A percentile compares a stretch with the other conserved stretches of the same genome.
phyloP scores from a whole-genome alignment of 2,113 vertebrate genomes.

The Sisor rabdophorus region DNA sequence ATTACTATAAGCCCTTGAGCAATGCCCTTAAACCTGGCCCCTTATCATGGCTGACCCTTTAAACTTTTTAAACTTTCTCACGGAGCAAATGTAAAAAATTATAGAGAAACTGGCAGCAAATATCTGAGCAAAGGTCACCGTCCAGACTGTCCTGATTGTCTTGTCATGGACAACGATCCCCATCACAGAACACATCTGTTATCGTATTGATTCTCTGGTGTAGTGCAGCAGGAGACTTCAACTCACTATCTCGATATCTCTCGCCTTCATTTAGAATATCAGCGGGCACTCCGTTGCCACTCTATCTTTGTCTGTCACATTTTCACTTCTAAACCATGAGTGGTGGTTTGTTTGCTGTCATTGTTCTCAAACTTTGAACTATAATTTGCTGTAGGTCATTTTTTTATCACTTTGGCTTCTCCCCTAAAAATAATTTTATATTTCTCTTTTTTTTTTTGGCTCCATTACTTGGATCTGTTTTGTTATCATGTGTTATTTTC shows the following conservation, averaged over 20 bases:
- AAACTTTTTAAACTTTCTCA: neutral
- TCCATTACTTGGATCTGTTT: too few relatives aligned
- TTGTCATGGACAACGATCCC: constrained; percentile 48
- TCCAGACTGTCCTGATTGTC: constrained; percentile 26
- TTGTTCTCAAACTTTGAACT: too few relatives aligned
- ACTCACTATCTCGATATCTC: constrained; percentile 1
- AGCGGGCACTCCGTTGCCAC: neutral
- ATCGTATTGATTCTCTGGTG: constrained; percentile 51
- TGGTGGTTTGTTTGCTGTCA: neutral
- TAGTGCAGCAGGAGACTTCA: constrained; percentile 30
- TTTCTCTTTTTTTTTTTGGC: too few relatives aligned
- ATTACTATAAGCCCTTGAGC: too few relatives aligned
- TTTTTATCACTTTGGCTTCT: too few relatives aligned
- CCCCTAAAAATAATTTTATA: too few relatives aligned
- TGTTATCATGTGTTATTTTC: too few relatives aligned
- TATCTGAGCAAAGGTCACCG: constrained; percentile 15
- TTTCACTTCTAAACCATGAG: neutral
- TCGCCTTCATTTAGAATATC: neutral
- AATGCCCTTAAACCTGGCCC: too few relatives aligned
- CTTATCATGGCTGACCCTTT: too few relatives aligned
- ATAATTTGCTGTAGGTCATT: too few relatives aligned
- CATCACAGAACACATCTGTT: constrained; percentile 40
- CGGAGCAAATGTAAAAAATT: neutral
- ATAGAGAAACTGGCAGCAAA: neutral
- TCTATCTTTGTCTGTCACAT: neutral